Evolutionary conservation across 2,888 invertebrate genomes (phyloP).

Genomic region (Eubasilissa splendida): DNA sequence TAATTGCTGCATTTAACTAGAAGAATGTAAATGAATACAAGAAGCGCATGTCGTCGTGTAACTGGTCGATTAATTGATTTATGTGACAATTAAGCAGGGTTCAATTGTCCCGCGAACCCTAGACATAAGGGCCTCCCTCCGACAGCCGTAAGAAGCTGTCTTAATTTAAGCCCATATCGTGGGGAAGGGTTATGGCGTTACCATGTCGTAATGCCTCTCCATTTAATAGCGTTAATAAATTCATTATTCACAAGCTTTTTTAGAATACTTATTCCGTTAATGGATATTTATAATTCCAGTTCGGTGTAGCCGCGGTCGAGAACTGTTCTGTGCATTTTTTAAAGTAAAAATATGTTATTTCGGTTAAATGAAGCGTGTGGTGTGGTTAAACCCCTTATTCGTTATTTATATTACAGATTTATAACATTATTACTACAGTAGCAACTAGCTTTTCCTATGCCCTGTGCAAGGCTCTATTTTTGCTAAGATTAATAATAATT

Average conservation of each 20-base stretch:
- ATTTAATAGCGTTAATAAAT: slow-evolving; percentile 38
- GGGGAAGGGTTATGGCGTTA: slow-evolving; percentile 20
- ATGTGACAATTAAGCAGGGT: slow-evolving; percentile 29
- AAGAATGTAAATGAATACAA: too few relatives aligned
- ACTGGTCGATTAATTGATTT: slow-evolving; percentile 34
- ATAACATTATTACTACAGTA: too few relatives aligned
- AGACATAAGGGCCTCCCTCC: not conserved
- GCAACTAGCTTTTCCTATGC: too few relatives aligned
- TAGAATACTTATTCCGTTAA: slow-evolving; percentile 18
- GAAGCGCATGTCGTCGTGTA: slow-evolving; percentile 1
- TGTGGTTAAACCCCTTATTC: not conserved
- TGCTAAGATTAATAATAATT: too few relatives aligned
- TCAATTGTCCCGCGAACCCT: slow-evolving; percentile 30
- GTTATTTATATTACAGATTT: not conserved
- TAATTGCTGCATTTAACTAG: too few relatives aligned
- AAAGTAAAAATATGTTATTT: slow-evolving; percentile 21
- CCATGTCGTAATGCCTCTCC: slow-evolving; percentile 36
- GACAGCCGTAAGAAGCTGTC: not conserved
- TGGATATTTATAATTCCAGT: not conserved
- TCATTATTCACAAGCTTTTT: slow-evolving; percentile 26
- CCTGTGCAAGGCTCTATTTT: too few relatives aligned
- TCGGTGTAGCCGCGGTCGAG: too few relatives aligned
- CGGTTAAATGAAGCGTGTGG: slow-evolving; percentile 1
- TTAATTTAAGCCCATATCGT: not conserved
- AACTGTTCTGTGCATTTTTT: not conserved